Percentiles rank a stretch among this genome's conserved stretches.
Evolutionary conservation across 2,888 invertebrate species (phyloP).

Genomic region (Erebia ligea): DNA sequence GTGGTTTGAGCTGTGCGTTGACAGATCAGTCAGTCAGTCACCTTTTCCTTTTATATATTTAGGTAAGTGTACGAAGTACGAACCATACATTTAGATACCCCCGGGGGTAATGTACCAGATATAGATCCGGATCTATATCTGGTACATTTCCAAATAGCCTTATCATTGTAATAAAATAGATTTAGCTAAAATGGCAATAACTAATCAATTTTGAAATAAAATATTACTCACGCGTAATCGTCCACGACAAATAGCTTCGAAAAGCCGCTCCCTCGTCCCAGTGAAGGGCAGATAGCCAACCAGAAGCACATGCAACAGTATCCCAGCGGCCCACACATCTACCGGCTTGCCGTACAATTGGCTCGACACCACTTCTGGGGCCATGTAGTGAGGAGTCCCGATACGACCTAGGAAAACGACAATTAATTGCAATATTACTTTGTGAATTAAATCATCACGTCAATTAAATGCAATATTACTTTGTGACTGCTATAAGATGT

Average conservation of each 20-base stretch:
- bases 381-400: conserved; percentile 98
- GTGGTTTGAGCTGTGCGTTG: too few relatives aligned
- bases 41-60: too few relatives aligned
- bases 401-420: conserved; percentile 88
- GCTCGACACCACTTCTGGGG: conserved; percentile 97
- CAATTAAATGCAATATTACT: too few relatives aligned
- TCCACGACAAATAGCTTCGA: conserved; percentile 95
- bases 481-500: not conserved
- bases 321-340: conserved; percentile 99
- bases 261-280: conserved; percentile 96
- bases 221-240: conserved; percentile 86
- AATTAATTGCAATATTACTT: not conserved
- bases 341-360: conserved; percentile 96
- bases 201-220: too few relatives aligned
- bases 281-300: conserved; percentile 97
- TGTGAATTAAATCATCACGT: not conserved
- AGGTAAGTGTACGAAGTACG: too few relatives aligned
- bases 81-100: too few relatives aligned
- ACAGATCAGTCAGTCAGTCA: too few relatives aligned
- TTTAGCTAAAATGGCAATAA: too few relatives aligned
- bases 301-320: conserved; percentile 95
- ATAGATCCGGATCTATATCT: too few relatives aligned
- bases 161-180: too few relatives aligned
- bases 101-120: too few relatives aligned
- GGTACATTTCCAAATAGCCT: too few relatives aligned